Evolutionary conservation across 2,888 invertebrate genomes (phyloP).

Genomic region (Ormyrus nitidulus): DNA sequence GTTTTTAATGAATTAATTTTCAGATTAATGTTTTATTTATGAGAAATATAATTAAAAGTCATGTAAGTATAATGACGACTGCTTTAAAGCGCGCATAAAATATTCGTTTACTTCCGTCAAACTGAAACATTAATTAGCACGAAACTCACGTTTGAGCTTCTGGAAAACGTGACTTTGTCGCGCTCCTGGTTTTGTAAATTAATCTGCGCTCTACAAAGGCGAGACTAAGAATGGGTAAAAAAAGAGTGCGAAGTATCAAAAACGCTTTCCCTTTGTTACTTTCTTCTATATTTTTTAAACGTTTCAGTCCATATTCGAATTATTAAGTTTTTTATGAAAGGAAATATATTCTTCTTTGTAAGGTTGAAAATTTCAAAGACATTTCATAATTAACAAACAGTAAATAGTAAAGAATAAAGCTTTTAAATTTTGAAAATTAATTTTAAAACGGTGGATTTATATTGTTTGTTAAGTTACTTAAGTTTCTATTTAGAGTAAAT

Average conservation of each 20-base stretch:
- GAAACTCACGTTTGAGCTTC: background rate
- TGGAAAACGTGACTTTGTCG: conserved; percentile 16
- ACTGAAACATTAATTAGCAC: conserved; percentile 22
- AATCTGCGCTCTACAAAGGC: conserved; percentile 29
- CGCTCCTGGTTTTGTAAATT: conserved; percentile 21
- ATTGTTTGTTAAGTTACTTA: too few species aligned
- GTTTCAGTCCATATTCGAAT: background rate
- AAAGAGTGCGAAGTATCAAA: conserved; percentile 5
- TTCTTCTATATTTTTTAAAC: background rate
- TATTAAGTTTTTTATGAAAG: background rate
- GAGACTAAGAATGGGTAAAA: background rate
- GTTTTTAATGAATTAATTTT: too few species aligned
- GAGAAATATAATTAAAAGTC: background rate
- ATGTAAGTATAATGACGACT: background rate
- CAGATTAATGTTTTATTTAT: too few species aligned
- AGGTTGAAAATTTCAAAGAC: too few species aligned
- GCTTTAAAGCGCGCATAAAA: too few species aligned
- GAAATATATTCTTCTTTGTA: too few species aligned
- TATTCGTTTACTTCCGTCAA: conserved; percentile 10
- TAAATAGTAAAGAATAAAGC: background rate
- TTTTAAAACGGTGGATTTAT: too few species aligned
- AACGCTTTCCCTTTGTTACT: background rate
- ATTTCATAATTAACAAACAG: background rate
- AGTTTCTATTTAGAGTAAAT: too few species aligned
- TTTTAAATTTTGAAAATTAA: background rate